Evolutionary conservation across 2,888 invertebrate species (phyloP).

Genomic region (Dynastes hyllus): DNA sequence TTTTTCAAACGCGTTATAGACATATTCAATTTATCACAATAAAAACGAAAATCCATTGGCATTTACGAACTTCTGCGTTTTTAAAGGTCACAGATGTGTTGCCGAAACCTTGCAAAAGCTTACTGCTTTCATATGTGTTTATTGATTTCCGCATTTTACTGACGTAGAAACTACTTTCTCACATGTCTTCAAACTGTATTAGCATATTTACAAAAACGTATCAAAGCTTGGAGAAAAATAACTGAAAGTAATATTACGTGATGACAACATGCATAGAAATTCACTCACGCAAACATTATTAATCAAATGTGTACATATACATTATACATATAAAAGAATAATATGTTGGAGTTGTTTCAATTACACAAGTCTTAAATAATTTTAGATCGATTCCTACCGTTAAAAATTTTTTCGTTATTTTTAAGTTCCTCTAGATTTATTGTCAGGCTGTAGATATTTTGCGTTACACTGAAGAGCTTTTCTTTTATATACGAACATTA

Average conservation of each 20-base stretch:
- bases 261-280: conserved; percentile 2
- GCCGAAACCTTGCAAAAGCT: no score
- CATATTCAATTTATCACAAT: no score
- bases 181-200: not conserved
- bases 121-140: not conserved
- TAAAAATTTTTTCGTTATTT: no score
- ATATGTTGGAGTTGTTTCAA: not conserved
- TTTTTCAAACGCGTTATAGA: no score
- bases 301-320: not conserved
- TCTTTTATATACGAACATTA: no score
- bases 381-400: not conserved
- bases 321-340: not conserved
- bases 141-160: conserved; percentile 7
- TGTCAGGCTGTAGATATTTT: no score
- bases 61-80: no score
- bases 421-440: no score
- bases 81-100: no score
- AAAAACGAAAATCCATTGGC: no score
- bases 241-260: conserved; percentile 16
- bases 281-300: not conserved
- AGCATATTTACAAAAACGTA: conserved; percentile 12
- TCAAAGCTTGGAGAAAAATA: not conserved
- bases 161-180: conserved; percentile 7
- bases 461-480: no score
- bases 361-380: not conserved